Base-by-base conservation (phyloP, 2,888 invertebrate species). In the Polyommatus icarus region DNA sequence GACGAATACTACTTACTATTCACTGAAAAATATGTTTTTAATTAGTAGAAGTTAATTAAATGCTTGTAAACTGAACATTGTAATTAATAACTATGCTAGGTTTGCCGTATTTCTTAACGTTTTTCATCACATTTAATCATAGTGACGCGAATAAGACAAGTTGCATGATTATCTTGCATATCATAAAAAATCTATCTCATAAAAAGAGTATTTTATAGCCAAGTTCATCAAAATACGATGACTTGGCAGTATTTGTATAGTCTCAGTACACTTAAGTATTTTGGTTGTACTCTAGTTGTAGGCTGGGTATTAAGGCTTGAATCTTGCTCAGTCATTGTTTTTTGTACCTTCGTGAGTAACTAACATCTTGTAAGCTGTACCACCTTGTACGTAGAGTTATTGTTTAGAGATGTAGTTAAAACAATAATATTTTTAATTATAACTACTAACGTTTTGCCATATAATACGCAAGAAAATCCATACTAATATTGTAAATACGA, bases 281-380 rank as follows among this genome's bases (percentile, higher is more conserved):
- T 67, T 67, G 67, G 4, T 61, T 61, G 61, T 67, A 67, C 67
- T 67, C 67, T 67, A 67, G 29, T 67, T 67, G 29, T 15, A 18
- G 29, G 67, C 67, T 67, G 29, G 67, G 67, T 67, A 29, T 67
- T 29, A 20, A 32, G 15, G 24, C 24, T 12, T 61, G 24, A 61
- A 24, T 61, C 12, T 24, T 15, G 29, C 29, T 15, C 15, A 32
- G 29, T 67, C 67, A 67, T 67, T 32, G 29, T 67, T 67, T 67
- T 67, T 67, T 29, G 15, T 67, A 6, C 29, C 5, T 67, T 18
- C 67, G 18, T 29, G 29, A 29, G 67, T 67, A 67, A 67, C 4
- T 67, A 18, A 67, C 29, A 3, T 10, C 24, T 67, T 32, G 24
- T 59, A 6, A 59, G 57, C 2, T 59, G 20, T 67, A 67, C 24